Evolutionary conservation across 1,140 invertebrate genomes (phyloP), one percentile per base, ranked within the genome.

Genomic region (Gyrodactylus salaris): DNA sequence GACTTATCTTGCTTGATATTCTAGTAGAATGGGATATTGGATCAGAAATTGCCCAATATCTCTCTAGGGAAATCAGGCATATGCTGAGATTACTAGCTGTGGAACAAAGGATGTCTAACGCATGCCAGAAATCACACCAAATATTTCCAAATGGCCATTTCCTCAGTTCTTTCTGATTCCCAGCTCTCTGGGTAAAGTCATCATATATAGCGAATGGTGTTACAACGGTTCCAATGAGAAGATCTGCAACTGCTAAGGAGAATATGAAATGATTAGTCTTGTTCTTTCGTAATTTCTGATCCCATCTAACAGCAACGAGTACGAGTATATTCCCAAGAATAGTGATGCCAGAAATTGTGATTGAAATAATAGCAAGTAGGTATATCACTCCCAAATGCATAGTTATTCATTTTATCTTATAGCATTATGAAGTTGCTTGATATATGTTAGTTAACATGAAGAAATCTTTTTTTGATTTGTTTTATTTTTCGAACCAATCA

Each of bases 21-120:
- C 92, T 91, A 78, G 91, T 89, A 1, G 91, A 90, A 81, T 98
- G 97, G 78, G 92, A 91, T 74, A 98, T 90, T 0, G 93, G 93
- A 80, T 96, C 91, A 0, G 91, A 95, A 70, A 97, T 96, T 2
- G 93, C 93, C 87, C 78, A 81, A 74, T 81, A 82, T 24, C 81
- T 76, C 75, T 81, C 81, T 19, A 96, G 81, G 0, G 92, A 91
- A 74, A 96, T 96, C 0, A 90, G 90, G 80, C 91, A 94, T 69
- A 96, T 82, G 80, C 96, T 95, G 26, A 97, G 82, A 77, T 97
- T 97, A 54, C 91, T 95, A 0, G 91, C 91, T 0, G 93, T 97
- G 80, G 89, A 92, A 78, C 91, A 92, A 75, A 96, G 85, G 1
- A 97, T 89, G 79, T 98, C 94, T 78, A 89, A 89, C 2, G 92